These are phyloP conservation scores for Archivesica marissinica DNA, from an alignment of 1,140 invertebrate genomes.

Conservation along the genomic window DNA sequence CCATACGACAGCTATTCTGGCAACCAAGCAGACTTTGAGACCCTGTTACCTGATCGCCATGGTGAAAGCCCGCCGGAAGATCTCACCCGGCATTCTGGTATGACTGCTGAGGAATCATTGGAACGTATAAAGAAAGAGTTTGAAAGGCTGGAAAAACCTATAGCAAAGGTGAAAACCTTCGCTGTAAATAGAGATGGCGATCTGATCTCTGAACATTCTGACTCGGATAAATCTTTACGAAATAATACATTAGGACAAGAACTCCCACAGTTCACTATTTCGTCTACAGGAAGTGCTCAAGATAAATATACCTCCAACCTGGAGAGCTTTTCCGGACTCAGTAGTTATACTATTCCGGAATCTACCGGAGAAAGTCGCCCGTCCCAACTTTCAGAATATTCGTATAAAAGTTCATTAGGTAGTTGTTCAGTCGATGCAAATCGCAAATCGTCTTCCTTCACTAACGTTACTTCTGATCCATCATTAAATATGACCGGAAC, in stretches of 20 bases:
- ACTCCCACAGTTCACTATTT: slow-evolving; percentile 23
- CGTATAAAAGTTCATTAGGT: slow-evolving; percentile 27
- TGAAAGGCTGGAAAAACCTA: slow-evolving; percentile 33
- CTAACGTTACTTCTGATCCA: slow-evolving; percentile 54
- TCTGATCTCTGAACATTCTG: slow-evolving; percentile 44
- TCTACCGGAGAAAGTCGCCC: neutral
- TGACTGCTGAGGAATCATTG: slow-evolving; percentile 47
- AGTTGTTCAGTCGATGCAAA: slow-evolving; percentile 35
- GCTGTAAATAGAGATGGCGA: slow-evolving; percentile 55
- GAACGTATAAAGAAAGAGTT: slow-evolving; percentile 54
- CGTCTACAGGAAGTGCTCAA: slow-evolving; percentile 24
- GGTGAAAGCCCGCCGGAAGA: neutral
- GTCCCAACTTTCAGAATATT: slow-evolving; percentile 13
- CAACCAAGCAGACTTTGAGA: neutral
- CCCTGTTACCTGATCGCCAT: neutral
- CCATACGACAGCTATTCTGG: neutral
- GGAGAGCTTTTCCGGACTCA: slow-evolving; percentile 35
- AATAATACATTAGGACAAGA: neutral
- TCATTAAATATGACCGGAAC: slow-evolving; percentile 40
- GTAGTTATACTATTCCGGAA: slow-evolving; percentile 46
- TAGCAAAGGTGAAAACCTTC: slow-evolving; percentile 49
- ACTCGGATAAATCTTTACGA: slow-evolving; percentile 52
- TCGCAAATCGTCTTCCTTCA: slow-evolving; percentile 54
- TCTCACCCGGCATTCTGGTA: neutral
- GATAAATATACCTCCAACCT: slow-evolving; percentile 30